phyloP scores from a whole-genome alignment of 2,888 invertebrate genomes.

The Syrphus vitripennis region DNA sequence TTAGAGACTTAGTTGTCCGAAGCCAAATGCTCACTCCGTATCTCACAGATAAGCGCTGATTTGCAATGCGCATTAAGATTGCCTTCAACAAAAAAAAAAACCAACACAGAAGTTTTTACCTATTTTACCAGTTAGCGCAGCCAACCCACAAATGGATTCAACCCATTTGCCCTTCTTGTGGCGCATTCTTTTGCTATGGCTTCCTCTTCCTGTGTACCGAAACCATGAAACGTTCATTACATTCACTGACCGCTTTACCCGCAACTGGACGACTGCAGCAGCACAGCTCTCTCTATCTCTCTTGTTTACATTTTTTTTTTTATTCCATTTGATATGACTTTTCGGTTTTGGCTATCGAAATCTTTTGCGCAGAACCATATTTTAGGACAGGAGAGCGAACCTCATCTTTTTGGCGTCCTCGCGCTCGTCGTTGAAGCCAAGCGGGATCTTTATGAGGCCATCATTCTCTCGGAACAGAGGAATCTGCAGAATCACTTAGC shows the following conservation, averaged over 20 bases:
- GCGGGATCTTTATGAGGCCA: conserved; percentile 70
- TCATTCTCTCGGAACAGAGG: conserved; percentile 61
- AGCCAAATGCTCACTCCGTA: conserved; percentile 48
- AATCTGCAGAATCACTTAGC: conserved; percentile 70
- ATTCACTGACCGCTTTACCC: conserved; percentile 4
- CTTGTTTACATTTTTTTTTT: not conserved
- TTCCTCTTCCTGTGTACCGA: conserved; percentile 30
- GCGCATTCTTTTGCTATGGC: conserved; percentile 18
- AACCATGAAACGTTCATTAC: not conserved
- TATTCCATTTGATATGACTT: conserved; percentile 15
- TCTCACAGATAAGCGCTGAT: conserved; percentile 64
- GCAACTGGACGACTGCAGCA: conserved; percentile 25
- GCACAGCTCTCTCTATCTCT: not conserved
- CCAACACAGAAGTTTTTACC: conserved; percentile 32
- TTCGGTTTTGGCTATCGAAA: conserved; percentile 68
- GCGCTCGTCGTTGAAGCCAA: conserved; percentile 17
- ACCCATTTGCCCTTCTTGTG: conserved; percentile 56
- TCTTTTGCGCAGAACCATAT: conserved; percentile 63
- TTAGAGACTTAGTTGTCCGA: not conserved
- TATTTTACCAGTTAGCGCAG: conserved; percentile 5
- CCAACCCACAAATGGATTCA: conserved; percentile 44
- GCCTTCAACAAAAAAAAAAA: not conserved
- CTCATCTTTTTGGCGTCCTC: conserved; percentile 64
- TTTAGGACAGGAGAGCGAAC: conserved; percentile 53
- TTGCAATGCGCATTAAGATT: conserved; percentile 66